A percentile compares a stretch with the other conserved stretches of the same genome.
phyloP scores from a whole-genome alignment of 2,888 invertebrate species.

The Ferrisia virgata region DNA sequence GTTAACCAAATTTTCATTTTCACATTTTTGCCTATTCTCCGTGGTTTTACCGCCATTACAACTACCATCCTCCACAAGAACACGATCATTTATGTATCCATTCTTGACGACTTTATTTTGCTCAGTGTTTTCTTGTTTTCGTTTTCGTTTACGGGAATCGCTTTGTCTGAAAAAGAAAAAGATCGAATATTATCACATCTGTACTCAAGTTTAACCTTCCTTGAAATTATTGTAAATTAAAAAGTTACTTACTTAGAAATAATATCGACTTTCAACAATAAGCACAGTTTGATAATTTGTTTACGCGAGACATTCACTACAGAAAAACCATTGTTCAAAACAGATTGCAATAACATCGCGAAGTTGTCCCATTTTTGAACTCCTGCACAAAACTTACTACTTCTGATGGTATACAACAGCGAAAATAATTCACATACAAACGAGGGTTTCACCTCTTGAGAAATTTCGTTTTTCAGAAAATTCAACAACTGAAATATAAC shows the following conservation, averaged over 20 bases:
- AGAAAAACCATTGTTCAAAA: background rate
- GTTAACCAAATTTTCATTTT: background rate
- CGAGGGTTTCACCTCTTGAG: background rate
- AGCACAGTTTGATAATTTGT: constrained; percentile 16
- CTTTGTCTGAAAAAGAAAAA: background rate
- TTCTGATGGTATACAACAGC: background rate
- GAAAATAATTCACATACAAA: constrained; percentile 34
- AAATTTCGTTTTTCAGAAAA: background rate
- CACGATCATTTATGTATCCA: background rate
- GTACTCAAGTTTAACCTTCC: background rate
- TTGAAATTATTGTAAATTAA: background rate
- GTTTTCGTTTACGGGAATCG: constrained; percentile 29
- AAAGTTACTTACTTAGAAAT: background rate
- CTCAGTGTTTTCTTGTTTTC: background rate
- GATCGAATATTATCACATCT: background rate
- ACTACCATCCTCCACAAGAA: background rate
- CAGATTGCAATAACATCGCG: background rate
- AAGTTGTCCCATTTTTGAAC: constrained; percentile 24
- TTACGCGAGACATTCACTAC: background rate
- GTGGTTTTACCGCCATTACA: background rate
- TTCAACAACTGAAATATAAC: background rate
- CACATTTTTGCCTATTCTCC: background rate
- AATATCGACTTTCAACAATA: background rate
- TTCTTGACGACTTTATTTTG: background rate
- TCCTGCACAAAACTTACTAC: constrained; percentile 3